Evolutionary conservation across 1,140 invertebrate species (phyloP), one percentile per base, ranked within the genome.

Genomic region (Metaphire vulgaris): DNA sequence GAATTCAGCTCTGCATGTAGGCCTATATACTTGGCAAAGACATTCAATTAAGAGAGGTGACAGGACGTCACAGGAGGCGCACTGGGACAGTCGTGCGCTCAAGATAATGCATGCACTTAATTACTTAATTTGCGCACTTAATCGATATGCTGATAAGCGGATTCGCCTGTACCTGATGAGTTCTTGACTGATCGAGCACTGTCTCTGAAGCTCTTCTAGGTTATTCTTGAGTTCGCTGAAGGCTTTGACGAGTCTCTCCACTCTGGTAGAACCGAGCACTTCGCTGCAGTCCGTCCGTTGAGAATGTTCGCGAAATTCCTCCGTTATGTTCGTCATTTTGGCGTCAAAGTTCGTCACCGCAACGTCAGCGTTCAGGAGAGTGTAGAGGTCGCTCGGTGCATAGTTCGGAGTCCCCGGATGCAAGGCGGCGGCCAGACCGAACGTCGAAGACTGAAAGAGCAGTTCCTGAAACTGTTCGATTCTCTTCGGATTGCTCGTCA

Each of bases 351-450:
- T 32, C 21, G 66, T 75, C 2, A 66, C 56, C 15, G 76, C 28
- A 29, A 77, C 14, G 30, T 77, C 76, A 31, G 72, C 72, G 32
- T 77, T 77, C 0, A 77, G 76, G 21, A 72, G 68, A 21, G n/a
- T 65, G 33, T 33, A 67, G 33, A 41, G 71, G 2, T 74, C 72
- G 30, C 14, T 31, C 30, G 69, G 68, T 41, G 14, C 33, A n/a
- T 41, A 41, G 32, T 73, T n/a, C 41, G 28, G 31, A 21, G 32
- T 26, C 16, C 41, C 26, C 12, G 16, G 41, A 29, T 33, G 33
- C 30, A 33, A 69, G 33, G 14, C 31, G 26, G 16, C 34, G 30
- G 26, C 15, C 69, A 73, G 30, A n/a, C 41, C 71, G 28, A 77
- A 31, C 76, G 56, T 74, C 65, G 29, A 75, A n/a, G 30, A 32